A percentile compares a stretch with the other conserved stretches of the same genome.
Conservation (phyloP, 2,113 vertebrate species). For the Alosa alosa region DNA sequence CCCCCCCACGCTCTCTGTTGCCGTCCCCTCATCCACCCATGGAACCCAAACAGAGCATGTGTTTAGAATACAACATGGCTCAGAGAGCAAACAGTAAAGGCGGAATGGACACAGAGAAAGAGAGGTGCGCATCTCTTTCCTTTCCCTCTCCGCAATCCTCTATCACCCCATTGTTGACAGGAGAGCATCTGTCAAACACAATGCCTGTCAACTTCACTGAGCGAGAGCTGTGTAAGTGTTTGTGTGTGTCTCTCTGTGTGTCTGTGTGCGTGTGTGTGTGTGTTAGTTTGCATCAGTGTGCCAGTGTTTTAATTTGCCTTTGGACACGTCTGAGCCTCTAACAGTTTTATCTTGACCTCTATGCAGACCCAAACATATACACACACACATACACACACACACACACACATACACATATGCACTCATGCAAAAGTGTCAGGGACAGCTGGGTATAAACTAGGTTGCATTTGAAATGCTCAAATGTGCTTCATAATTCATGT, state of each 20-base stretch:
- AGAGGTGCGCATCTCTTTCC: constrained; percentile 25
- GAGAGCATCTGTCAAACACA: constrained; percentile 49
- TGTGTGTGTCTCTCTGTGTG: background rate
- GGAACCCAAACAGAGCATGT: constrained; percentile 30
- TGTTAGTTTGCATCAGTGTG: background rate
- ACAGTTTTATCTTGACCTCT: background rate
- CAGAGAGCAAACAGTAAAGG: constrained; percentile 42
- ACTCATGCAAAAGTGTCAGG: constrained; percentile 7
- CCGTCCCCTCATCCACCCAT: background rate
- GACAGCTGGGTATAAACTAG: constrained; percentile 36
- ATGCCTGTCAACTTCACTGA: constrained; percentile 24
- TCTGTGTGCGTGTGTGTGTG: background rate
- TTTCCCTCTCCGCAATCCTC: background rate
- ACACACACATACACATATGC: background rate
- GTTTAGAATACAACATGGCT: constrained; percentile 48
- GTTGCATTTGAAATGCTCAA: constrained; percentile 37
- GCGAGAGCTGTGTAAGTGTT: background rate
- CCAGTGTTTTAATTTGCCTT: background rate
- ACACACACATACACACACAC: background rate
- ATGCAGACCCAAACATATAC: background rate
- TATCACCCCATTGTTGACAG: constrained; percentile 36
- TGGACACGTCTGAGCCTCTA: background rate
- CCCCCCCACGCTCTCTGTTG: background rate
- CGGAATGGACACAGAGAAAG: background rate
- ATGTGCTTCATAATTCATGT: constrained; percentile 37